Percentiles rank a stretch among this genome's conserved stretches.
phyloP scores from a whole-genome alignment of 2,888 invertebrate species.

The Trissolcus brochymenae region DNA sequence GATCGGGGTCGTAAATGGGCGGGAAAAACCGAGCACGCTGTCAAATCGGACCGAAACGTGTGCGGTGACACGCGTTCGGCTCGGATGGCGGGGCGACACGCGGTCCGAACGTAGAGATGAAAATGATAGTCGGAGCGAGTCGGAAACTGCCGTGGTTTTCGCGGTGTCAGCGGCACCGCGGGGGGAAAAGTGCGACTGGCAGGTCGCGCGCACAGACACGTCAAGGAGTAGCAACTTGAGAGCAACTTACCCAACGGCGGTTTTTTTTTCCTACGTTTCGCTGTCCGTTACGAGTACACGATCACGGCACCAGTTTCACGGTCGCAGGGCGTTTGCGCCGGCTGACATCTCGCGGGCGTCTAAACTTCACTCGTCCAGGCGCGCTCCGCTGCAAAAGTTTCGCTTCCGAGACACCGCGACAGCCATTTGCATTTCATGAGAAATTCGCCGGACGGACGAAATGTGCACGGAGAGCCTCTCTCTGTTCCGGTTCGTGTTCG shows the following conservation, averaged over 20 bases:
- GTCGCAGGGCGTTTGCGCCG: conserved; percentile 1
- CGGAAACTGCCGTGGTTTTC: not conserved
- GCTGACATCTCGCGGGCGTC: conserved; percentile 41
- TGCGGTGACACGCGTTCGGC: conserved; percentile 5
- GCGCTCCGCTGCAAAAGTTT: conserved; percentile 16
- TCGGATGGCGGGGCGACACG: not conserved
- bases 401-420: conserved; percentile 34
- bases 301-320: conserved; percentile 3
- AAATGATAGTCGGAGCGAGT: not conserved
- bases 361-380: conserved; percentile 26
- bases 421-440: conserved; percentile 54
- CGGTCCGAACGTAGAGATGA: not conserved
- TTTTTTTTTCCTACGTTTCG: conserved; percentile 20
- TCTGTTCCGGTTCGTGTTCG: conserved; percentile 38
- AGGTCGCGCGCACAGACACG: not conserved
- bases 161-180: not conserved
- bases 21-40: conserved; percentile 31
- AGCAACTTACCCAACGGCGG: not conserved
- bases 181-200: not conserved
- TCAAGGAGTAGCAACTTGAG: not conserved
- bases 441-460: conserved; percentile 51
- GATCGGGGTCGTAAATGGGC: not conserved
- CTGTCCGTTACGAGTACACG: not conserved
- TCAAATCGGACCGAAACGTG: conserved; percentile 15
- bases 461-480: conserved; percentile 30